A percentile compares a stretch with the other conserved stretches of the same genome.
phyloP scores from a whole-genome alignment of 2,888 invertebrate genomes.

The Limnephilus auricula region DNA sequence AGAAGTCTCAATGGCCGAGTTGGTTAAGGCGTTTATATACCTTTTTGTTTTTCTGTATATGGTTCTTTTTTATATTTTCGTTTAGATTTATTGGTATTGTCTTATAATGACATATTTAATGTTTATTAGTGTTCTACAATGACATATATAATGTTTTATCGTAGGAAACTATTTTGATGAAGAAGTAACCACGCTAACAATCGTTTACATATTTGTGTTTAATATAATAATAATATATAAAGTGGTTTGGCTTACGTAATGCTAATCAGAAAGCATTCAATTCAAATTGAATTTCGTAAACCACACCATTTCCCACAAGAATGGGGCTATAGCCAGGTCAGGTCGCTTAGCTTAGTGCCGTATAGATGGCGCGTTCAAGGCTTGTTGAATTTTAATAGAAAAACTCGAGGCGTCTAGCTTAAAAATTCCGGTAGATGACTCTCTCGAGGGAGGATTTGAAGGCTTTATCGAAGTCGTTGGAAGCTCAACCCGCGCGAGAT shows the following conservation, averaged over 20 bases:
- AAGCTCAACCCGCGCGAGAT: background rate
- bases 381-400: slow-evolving; percentile 61
- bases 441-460: background rate
- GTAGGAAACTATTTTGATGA: background rate
- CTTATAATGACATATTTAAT: no score
- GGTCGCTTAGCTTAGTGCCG: background rate
- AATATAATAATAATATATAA: background rate
- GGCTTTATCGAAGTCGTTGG: slow-evolving; percentile 16
- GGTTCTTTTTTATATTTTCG: no score
- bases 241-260: background rate
- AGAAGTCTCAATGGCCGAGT: no score
- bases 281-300: background rate
- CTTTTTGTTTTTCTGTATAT: no score
- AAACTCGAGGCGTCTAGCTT: background rate
- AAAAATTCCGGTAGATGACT: slow-evolving; percentile 1
- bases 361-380: slow-evolving; percentile 54
- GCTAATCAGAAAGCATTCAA: background rate
- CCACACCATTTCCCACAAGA: background rate
- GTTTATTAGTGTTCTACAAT: no score
- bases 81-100: no score
- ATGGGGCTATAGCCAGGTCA: background rate
- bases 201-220: background rate
- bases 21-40: no score
- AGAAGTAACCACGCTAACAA: background rate
- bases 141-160: no score